Evolutionary conservation across 1,140 invertebrate genomes (phyloP).

Genomic region (Saccostrea cuccullata): DNA sequence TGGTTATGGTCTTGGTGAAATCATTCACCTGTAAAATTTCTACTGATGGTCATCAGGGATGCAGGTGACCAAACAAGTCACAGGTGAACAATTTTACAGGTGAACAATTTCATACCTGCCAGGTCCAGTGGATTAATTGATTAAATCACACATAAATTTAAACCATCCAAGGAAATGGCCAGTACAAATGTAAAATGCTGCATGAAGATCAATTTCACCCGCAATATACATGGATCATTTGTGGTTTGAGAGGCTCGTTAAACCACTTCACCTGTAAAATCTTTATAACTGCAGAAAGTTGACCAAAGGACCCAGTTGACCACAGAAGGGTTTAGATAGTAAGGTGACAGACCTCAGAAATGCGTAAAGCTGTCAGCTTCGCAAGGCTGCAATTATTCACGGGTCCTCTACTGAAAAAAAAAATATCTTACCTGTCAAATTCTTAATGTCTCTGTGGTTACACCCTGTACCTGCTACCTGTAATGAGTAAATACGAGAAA

Average conservation of each 20-base stretch:
- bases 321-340: not conserved
- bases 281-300: not conserved
- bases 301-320: not conserved
- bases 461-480: not conserved
- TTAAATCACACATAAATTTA: not conserved
- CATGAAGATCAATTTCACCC: constrained; percentile 5
- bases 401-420: not conserved
- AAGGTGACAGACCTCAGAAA: not conserved
- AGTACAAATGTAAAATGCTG: constrained; percentile 12
- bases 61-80: not conserved
- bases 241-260: not conserved
- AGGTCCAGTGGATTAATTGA: not conserved
- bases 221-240: not conserved
- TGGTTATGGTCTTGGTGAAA: not conserved
- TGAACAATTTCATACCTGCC: not conserved
- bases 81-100: not conserved
- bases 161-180: not conserved
- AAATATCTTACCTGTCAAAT: not conserved
- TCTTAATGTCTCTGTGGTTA: not conserved
- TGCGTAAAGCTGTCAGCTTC: not conserved
- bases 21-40: not conserved
- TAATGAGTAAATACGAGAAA: not conserved
- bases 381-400: not conserved
- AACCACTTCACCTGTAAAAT: constrained; percentile 6
- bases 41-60: not conserved